Conservation (phyloP, 2,888 invertebrate genomes). For the Rotaria magnacalcarata region DNA sequence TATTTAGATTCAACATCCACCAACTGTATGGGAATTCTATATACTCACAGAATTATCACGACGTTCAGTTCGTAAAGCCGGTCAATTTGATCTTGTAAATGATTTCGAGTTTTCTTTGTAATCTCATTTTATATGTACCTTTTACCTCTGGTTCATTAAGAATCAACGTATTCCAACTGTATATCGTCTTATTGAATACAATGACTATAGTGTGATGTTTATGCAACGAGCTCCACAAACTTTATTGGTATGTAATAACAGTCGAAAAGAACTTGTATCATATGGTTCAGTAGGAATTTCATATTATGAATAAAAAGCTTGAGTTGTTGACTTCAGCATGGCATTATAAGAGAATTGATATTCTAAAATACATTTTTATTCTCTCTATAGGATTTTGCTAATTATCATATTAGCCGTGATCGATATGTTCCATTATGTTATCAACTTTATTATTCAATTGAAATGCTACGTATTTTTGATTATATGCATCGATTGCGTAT, state of each 20-base stretch:
- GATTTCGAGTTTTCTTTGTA: neutral
- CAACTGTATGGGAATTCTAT: conserved; percentile 27
- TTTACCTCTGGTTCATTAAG: neutral
- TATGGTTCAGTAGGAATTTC: no score
- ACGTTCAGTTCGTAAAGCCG: conserved; percentile 18
- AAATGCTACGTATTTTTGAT: conserved; percentile 12
- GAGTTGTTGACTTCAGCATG: no score
- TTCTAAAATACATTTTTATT: neutral
- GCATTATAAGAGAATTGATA: no score
- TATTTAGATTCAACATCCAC: conserved; percentile 26
- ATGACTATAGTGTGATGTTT: conserved; percentile 33
- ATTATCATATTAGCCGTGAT: conserved; percentile 36
- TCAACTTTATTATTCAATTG: conserved; percentile 33
- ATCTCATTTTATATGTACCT: neutral
- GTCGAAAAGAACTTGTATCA: neutral
- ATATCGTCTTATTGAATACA: neutral
- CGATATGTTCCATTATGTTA: conserved; percentile 21
- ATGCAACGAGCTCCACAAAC: conserved; percentile 35
- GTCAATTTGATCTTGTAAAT: conserved; percentile 27
- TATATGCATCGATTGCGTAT: conserved; percentile 11
- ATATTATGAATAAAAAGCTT: no score
- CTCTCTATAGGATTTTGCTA: conserved; percentile 18
- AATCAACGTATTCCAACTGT: conserved; percentile 33
- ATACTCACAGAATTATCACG: neutral
- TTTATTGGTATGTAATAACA: neutral